Base-by-base conservation (phyloP, 2,888 invertebrate genomes). In the Acanthococcus lagerstroemiae region DNA sequence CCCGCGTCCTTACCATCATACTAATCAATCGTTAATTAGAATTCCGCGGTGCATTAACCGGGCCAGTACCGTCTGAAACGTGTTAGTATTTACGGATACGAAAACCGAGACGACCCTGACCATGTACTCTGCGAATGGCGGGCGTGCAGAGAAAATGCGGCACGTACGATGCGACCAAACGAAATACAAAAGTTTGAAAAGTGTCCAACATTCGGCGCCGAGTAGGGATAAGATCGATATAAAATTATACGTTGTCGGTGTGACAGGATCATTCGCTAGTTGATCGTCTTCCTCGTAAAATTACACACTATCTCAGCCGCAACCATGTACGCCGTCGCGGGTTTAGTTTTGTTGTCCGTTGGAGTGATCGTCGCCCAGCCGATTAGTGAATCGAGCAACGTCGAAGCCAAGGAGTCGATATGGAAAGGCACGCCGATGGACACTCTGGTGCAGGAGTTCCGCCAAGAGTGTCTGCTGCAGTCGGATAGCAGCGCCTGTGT, bases 401-500 rank as follows among this genome's bases (percentile, higher is more conserved):
- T 58, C 3, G 30, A 54, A 6, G 55, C 65, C 37, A 50, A 17
- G 37, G 54, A 9, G 58, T 65, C 81, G 57, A 83, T 84, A 76
- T 86, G 84, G 85, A 84, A 84, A 72, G 83, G 83, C 69, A 84
- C 84, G 17, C 81, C 84, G 71, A 82, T 88, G 80, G 85, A 87
- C 73, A 79, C 82, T 63, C 81, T 86, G 78, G 84, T 89, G 55
- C 86, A 86, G 73, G 87, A 87, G 77, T 87, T 88, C 80, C 82
- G 84, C 74, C 80, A 80, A 66, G 84, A 86, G 74, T 90, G 90
- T 76, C 80, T 82, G 46, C 84, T 84, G 72, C 85, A 86, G 71
- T 84, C 84, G 71, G 88, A 89, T 75, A 85, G 87, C 21, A 81
- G 88, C 67, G 85, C 88, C 70, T 90, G 90, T 78, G 84, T 90